Base-by-base conservation (phyloP, 2,113 vertebrate genomes). In the Carassius carassius region DNA sequence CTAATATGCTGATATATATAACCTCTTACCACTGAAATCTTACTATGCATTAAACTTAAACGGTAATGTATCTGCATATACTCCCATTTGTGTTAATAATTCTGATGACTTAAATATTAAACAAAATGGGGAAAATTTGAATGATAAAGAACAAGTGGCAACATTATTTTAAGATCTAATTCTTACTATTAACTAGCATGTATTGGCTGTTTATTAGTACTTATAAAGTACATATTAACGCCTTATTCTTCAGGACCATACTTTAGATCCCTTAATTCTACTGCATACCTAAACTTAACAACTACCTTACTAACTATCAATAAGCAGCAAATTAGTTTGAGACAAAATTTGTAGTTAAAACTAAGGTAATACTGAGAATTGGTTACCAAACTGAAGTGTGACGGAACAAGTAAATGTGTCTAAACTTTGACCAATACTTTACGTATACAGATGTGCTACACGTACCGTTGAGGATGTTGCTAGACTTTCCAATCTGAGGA, bases 391-490 rank as follows among this genome's bases (percentile, higher is more conserved):
- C 14, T 51, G 11, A 58, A 58, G 54, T 21, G 54, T 58, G 17
- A 21, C 7, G 2, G 19, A 21, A 8, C 1, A 17, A 13, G 35
- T 35, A 44, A 44, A 44, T n/a, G 35, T 44, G 21, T 23, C 37
- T 44, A n/a, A 73, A 72, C 9, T 13, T 12, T n/a, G 11, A 74
- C 4, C 5, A 74, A 74, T 47, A 44, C 17, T 72, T 4, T 72
- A 44, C 17, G 19, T 63, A 16, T 32, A 70, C 23, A 47, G 4
- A 63, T n/a, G 51, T 47, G 62, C 3, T 35, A 14, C 10, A 2
- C 90, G 92, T 95, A 99, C 98, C 95, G 93, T 79, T 54, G 94
- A 95, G 41, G 97, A 95, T 85, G 94, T 96, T 85, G 95, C 88
- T 37, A 96, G 94, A 65, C 90, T 92, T 86, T 99, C 97, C 82